phyloP scores from a whole-genome alignment of 2,113 vertebrate genomes.

The Saguinus midas region DNA sequence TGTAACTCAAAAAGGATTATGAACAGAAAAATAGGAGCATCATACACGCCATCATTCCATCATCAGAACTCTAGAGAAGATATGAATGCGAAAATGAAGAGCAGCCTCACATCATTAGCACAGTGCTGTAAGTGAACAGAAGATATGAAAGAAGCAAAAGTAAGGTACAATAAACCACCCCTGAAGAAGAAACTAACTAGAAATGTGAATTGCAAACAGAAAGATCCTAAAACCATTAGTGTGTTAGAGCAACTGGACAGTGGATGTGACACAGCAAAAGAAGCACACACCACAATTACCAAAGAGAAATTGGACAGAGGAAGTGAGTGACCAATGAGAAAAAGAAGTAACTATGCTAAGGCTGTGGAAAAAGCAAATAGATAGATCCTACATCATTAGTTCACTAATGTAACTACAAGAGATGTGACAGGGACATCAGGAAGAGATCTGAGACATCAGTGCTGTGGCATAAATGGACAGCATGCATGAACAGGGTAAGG shows the following conservation, averaged over 20 bases:
- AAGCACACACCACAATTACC: background rate
- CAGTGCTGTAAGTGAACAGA: background rate
- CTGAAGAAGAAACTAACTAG: background rate
- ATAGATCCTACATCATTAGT: background rate
- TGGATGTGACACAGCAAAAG: background rate
- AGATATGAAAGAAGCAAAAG: background rate
- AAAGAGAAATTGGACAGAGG: background rate
- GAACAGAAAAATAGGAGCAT: background rate
- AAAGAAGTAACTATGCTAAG: background rate
- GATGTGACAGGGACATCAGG: background rate
- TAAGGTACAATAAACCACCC: background rate
- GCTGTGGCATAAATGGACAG: background rate
- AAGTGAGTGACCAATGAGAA: background rate
- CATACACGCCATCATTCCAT: no score
- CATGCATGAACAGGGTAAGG: background rate
- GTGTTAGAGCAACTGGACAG: background rate
- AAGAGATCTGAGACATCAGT: background rate
- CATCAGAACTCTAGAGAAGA: background rate
- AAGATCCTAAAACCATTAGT: background rate
- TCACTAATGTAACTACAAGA: background rate
- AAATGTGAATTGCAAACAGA: background rate
- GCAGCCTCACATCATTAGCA: background rate
- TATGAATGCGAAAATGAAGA: background rate
- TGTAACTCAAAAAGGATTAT: background rate
- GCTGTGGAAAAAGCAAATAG: background rate